Percentiles rank a stretch among this genome's conserved stretches.
Conservation (phyloP, 2,888 invertebrate genomes). For the Sinohyriopsis cumingii region DNA sequence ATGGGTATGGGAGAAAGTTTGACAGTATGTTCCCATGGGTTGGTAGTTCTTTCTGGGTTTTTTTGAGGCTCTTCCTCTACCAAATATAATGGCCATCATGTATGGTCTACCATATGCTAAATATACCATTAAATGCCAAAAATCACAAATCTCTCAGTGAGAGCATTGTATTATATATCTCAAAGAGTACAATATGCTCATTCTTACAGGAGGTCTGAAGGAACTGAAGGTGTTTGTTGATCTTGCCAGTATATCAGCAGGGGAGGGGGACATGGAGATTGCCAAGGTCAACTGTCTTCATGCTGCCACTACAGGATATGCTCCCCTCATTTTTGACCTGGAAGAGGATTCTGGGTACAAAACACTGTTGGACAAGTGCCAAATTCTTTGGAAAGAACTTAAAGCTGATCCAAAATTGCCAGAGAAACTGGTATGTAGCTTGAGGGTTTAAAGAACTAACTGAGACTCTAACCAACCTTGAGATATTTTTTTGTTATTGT, state of each 20-base stretch:
- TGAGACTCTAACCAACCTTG: too few relatives aligned
- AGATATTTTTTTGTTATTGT: too few relatives aligned
- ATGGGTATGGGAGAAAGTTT: too few relatives aligned
- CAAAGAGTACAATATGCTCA: too few relatives aligned
- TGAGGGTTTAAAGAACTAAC: background rate
- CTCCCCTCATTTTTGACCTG: constrained; percentile 62
- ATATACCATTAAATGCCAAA: too few relatives aligned
- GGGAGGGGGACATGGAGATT: constrained; percentile 57
- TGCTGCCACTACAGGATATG: constrained; percentile 58
- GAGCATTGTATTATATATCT: too few relatives aligned
- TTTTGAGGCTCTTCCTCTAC: too few relatives aligned
- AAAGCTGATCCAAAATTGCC: constrained; percentile 49
- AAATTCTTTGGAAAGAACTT: constrained; percentile 51
- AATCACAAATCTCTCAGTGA: too few relatives aligned
- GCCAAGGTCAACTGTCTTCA: constrained; percentile 55
- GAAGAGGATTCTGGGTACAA: constrained; percentile 28
- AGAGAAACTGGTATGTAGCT: constrained; percentile 48
- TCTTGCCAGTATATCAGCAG: constrained; percentile 60
- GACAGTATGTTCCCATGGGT: too few relatives aligned
- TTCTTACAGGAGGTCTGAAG: constrained; percentile 31
- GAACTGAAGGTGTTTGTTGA: constrained; percentile 56
- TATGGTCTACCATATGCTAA: too few relatives aligned
- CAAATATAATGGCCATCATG: too few relatives aligned
- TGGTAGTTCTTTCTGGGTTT: too few relatives aligned
- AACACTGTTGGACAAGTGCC: constrained; percentile 46